Percentiles rank a stretch among this genome's conserved stretches.
Conservation (phyloP, 2,888 invertebrate species). For the Lypha dubia region DNA sequence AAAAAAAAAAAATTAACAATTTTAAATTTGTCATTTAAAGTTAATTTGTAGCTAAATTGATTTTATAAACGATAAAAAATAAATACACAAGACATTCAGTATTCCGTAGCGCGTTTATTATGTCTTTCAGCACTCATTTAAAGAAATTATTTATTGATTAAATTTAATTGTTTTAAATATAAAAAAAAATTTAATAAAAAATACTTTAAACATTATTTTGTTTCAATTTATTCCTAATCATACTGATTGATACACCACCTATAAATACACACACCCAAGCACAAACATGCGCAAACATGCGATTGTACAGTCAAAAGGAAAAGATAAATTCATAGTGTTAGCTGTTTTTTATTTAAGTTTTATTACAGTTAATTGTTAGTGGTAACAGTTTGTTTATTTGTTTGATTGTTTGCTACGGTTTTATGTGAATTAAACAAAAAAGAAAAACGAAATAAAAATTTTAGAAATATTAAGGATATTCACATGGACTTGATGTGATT, state of each 20-base stretch:
- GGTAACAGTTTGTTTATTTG: conserved; percentile 24
- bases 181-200: not conserved
- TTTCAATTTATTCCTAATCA: conserved; percentile 15
- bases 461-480: not conserved
- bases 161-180: conserved; percentile 10
- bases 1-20: not conserved
- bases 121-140: conserved; percentile 1
- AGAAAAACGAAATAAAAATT: not conserved
- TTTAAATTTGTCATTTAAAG: conserved; percentile 1
- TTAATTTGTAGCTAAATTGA: conserved; percentile 6
- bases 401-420: not conserved
- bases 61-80: not conserved
- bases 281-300: not conserved
- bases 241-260: not conserved
- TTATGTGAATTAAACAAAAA: not conserved
- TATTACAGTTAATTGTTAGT: conserved; percentile 59
- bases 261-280: not conserved
- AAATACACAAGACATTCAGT: not conserved
- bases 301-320: not conserved
- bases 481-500: not conserved
- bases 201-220: conserved; percentile 20
- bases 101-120: not conserved
- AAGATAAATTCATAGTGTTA: conserved; percentile 29
- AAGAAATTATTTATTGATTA: conserved; percentile 34
- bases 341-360: conserved; percentile 43